Conservation (phyloP, 1,140 invertebrate species). For the Drosophila sp. region DNA sequence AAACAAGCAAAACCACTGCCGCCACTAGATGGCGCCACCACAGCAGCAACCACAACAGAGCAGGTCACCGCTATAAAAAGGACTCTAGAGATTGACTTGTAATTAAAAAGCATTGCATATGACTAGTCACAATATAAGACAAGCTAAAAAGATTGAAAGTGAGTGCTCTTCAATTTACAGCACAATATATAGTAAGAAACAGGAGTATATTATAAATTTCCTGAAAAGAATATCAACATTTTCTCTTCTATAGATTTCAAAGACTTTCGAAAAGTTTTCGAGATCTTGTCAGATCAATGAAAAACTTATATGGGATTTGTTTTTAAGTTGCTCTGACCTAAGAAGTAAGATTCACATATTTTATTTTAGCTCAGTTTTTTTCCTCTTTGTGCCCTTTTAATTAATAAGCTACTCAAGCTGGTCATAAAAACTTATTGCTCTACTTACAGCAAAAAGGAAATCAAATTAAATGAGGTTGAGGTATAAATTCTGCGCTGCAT, state of each 20-base stretch:
- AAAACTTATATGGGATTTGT: too few species aligned
- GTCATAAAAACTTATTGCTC: slow-evolving; percentile 15
- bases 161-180: slow-evolving; percentile 1
- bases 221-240: too few species aligned
- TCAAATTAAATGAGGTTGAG: too few species aligned
- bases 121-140: slow-evolving; percentile 26
- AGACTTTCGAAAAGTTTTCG: too few species aligned
- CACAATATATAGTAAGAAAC: too few species aligned
- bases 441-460: not conserved
- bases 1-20: slow-evolving; percentile 7
- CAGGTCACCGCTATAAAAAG: slow-evolving; percentile 3
- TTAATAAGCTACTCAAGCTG: slow-evolving; percentile 39
- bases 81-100: slow-evolving; percentile 18
- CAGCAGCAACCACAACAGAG: slow-evolving; percentile 36
- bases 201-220: too few species aligned
- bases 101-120: slow-evolving; percentile 43
- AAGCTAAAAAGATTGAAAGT: not conserved
- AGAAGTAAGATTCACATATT: too few species aligned
- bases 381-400: slow-evolving; percentile 35
- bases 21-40: slow-evolving; percentile 1
- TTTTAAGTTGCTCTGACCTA: too few species aligned
- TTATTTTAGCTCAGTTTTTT: not conserved
- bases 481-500: not conserved
- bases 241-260: too few species aligned
- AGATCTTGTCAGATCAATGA: too few species aligned